A percentile compares a stretch with the other conserved stretches of the same genome.
These are phyloP conservation scores for Lucifuga dentata DNA, from an alignment of 2,113 vertebrate species.

Conservation along the genomic window DNA sequence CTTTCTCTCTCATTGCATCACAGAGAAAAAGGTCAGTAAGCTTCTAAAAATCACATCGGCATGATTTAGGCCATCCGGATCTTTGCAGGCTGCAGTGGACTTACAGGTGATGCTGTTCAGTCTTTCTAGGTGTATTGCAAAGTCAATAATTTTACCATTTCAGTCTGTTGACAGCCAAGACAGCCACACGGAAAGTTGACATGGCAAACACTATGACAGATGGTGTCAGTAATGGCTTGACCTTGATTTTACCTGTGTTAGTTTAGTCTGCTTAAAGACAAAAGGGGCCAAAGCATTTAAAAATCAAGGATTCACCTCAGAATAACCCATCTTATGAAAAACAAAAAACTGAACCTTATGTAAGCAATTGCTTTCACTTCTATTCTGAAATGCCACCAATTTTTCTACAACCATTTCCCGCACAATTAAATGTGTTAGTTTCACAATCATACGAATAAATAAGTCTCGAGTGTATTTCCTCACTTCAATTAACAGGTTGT, in stretches of 20 bases:
- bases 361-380: too few relatives aligned
- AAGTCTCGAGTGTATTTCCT: not conserved
- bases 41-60: not conserved
- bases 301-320: too few relatives aligned
- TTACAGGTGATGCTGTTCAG: not conserved
- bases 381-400: too few relatives aligned
- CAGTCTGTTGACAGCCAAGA: slow-evolving; percentile 3
- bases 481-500: slow-evolving; percentile 3
- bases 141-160: slow-evolving; percentile 21
- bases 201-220: slow-evolving; percentile 4
- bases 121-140: slow-evolving; percentile 3
- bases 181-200: slow-evolving; percentile 12
- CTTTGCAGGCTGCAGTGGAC: slow-evolving; percentile 14
- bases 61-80: slow-evolving; percentile 27
- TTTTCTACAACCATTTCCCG: too few relatives aligned
- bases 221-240: not conserved
- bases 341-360: not conserved
- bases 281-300: too few relatives aligned
- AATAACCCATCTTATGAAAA: not conserved
- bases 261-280: not conserved
- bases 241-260: not conserved
- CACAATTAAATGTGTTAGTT: too few relatives aligned
- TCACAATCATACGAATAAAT: too few relatives aligned
- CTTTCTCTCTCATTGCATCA: slow-evolving; percentile 1
- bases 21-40: slow-evolving; percentile 13